phyloP scores from a whole-genome alignment of 2,888 invertebrate genomes.

The Drosophila formosana region DNA sequence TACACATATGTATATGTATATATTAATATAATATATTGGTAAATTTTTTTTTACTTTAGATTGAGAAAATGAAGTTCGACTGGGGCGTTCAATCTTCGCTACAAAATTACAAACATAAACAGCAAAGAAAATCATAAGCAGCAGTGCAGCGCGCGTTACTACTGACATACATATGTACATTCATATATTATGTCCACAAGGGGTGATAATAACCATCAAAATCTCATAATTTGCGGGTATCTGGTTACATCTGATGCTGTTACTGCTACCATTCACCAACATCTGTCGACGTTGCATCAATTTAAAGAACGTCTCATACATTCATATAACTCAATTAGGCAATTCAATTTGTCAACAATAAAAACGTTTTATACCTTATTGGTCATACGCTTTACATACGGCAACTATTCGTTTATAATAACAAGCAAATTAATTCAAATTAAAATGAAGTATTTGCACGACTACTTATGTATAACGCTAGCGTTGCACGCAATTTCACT shows the following conservation, averaged over 20 bases:
- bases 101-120: no score
- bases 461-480: no score
- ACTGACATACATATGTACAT: neutral
- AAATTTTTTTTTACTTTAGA: no score
- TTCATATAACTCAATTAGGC: constrained; percentile 54
- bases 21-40: no score
- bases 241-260: constrained; percentile 59
- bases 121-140: neutral
- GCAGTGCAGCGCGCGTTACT: neutral
- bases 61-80: no score
- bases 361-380: constrained; percentile 37
- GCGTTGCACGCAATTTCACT: no score
- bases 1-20: no score
- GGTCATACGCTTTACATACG: constrained; percentile 39
- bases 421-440: neutral
- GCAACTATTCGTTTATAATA: neutral
- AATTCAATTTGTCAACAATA: constrained; percentile 52
- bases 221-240: constrained; percentile 70
- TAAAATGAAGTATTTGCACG: neutral
- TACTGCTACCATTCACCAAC: constrained; percentile 31
- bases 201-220: constrained; percentile 57
- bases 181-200: neutral
- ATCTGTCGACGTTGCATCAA: constrained; percentile 56
- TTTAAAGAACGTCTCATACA: constrained; percentile 19
- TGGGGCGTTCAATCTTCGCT: no score